Percentiles rank a stretch among this genome's conserved stretches.
These are phyloP conservation scores for Stictocephala bisonia DNA, from an alignment of 2,888 invertebrate species.

Conservation along the genomic window DNA sequence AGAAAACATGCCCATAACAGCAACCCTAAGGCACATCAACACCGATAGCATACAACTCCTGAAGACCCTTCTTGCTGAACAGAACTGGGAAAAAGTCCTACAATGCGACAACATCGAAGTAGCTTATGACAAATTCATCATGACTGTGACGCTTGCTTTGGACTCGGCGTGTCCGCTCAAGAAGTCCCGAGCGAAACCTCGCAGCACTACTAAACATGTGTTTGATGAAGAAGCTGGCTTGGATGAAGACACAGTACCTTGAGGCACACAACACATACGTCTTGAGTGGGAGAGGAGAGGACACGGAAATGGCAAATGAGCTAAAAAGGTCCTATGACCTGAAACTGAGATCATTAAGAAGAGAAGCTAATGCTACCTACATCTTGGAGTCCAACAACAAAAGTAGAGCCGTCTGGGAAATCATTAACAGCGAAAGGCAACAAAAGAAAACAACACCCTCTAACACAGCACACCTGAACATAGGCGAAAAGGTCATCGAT, in stretches of 20 bases:
- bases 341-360: not conserved
- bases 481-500: not conserved
- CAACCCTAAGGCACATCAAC: slow-evolving; percentile 4
- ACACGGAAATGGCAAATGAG: not conserved
- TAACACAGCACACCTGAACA: not conserved
- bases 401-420: not conserved
- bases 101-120: not conserved
- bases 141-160: not conserved
- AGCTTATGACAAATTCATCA: not conserved
- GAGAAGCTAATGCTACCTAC: not conserved
- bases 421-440: slow-evolving; percentile 1
- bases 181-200: not conserved
- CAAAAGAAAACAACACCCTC: not conserved
- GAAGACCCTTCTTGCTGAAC: not conserved
- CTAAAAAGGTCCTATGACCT: slow-evolving; percentile 2
- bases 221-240: too few relatives aligned
- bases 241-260: not conserved
- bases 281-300: not conserved
- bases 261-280: not conserved
- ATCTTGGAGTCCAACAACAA: not conserved
- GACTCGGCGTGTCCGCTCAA: not conserved
- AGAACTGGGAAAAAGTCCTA: not conserved
- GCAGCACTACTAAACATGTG: too few relatives aligned
- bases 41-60: not conserved
- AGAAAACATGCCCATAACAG: not conserved